Evolutionary conservation across 2,113 vertebrate genomes (phyloP).

Genomic region (Brachyhypopomus occidentalis): DNA sequence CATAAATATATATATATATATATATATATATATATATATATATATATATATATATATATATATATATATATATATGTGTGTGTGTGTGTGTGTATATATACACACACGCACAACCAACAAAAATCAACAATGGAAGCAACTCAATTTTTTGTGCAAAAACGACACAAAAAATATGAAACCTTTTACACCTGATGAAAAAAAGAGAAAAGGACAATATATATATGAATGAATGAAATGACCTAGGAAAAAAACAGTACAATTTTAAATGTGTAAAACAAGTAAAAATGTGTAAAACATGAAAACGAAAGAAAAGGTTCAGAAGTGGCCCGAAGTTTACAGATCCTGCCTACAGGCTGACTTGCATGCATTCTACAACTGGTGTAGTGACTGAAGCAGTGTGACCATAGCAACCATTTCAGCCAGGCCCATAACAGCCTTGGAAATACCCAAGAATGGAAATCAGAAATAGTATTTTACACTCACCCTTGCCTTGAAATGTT

Average conservation of each 20-base stretch:
- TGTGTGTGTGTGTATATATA: not conserved
- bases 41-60: not conserved
- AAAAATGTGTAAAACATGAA: not conserved
- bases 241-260: not conserved
- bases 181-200: not conserved
- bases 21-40: slow-evolving; percentile 36
- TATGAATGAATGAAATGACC: not conserved
- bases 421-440: slow-evolving; percentile 62
- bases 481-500: slow-evolving; percentile 70
- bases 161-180: too few species aligned
- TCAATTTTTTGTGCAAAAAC: too few species aligned
- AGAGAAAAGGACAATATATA: not conserved
- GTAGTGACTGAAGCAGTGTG: slow-evolving; percentile 73
- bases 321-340: not conserved
- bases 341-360: not conserved
- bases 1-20: slow-evolving; percentile 34
- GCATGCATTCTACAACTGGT: slow-evolving; percentile 27
- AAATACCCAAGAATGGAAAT: slow-evolving; percentile 56
- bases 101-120: too few species aligned
- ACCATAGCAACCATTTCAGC: slow-evolving; percentile 67
- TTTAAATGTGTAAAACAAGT: not conserved
- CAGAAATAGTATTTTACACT: slow-evolving; percentile 71
- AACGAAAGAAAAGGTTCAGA: not conserved
- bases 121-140: too few species aligned
- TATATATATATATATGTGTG: not conserved